phyloP scores from a whole-genome alignment of 2,113 vertebrate species.

The Dascyllus trimaculatus region DNA sequence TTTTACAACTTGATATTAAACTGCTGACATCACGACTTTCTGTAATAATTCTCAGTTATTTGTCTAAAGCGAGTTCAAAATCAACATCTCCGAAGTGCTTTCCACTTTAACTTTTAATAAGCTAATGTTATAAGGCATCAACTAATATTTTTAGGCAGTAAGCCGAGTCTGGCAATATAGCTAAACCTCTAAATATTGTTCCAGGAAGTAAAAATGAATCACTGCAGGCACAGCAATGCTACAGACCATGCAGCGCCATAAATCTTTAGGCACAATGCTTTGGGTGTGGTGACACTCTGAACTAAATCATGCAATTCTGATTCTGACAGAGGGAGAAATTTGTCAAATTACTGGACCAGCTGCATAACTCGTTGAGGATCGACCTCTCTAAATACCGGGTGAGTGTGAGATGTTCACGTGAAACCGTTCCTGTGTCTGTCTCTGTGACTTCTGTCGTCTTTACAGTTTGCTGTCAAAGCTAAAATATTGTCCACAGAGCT shows the following conservation, averaged over 20 bases:
- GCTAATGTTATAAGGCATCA: slow-evolving; percentile 50
- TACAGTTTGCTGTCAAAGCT: background rate
- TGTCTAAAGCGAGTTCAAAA: slow-evolving; percentile 27
- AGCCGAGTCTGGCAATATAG: slow-evolving; percentile 33
- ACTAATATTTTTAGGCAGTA: slow-evolving; percentile 50
- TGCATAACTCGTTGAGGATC: slow-evolving; percentile 98
- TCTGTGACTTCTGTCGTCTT: slow-evolving; percentile 10
- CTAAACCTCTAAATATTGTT: slow-evolving; percentile 36
- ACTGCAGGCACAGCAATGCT: slow-evolving; percentile 17
- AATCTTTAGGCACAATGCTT: slow-evolving; percentile 31
- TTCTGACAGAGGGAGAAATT: slow-evolving; percentile 95
- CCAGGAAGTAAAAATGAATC: slow-evolving; percentile 63
- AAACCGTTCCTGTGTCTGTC: background rate
- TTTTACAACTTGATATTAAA: slow-evolving; percentile 12
- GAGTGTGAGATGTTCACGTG: slow-evolving; percentile 70
- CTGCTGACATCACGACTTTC: background rate
- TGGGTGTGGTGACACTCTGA: slow-evolving; percentile 29
- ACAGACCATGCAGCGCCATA: slow-evolving; percentile 10
- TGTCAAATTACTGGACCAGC: slow-evolving; percentile 96
- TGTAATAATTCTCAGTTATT: slow-evolving; percentile 12
- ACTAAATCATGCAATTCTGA: slow-evolving; percentile 49
- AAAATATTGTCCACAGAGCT: background rate
- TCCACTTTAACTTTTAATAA: slow-evolving; percentile 58
- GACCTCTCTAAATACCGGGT: slow-evolving; percentile 99
- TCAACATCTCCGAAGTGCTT: slow-evolving; percentile 18